Evolutionary conservation across 2,797 vertebrate genomes (phyloP), one percentile per base, ranked within the genome.

Genomic region (Urocyon cinereoargenteus): DNA sequence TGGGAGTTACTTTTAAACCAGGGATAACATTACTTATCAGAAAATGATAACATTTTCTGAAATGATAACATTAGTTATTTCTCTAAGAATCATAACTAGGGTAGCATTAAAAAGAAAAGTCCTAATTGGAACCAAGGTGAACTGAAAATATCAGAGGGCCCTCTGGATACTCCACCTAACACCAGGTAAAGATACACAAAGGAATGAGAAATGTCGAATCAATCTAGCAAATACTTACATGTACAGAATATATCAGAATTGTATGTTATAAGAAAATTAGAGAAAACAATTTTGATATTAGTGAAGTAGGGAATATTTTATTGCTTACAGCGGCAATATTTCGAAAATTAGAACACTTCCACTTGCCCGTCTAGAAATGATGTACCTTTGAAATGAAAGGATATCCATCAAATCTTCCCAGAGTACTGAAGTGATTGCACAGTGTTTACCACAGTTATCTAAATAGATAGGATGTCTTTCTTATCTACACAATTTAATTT

Each of bases 321-420:
- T 90, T 82, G 53, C 1, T 81, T 91, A 55, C n/a, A 59, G 4
- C 22, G n/a, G 3, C 21, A 79, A 94, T 31, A 45, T 0, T 75
- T 70, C 53, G 28, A 95, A 88, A 88, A 75, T 86, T 7, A 51
- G 6, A 85, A 36, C 90, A 86, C 55, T 89, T 94, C 92, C 3
- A 51, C 40, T 92, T 36, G 4, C 8, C 34, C 55, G 51, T 79
- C 62, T 90, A 45, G 11, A 94, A 93, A 49, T 13, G 31, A 62
- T 31, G 4, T 9, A 6, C 16, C 11, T 87, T 85, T 90, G 81
- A 86, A 93, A 95, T 72, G 61, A 77, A 95, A 82, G 36, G 2
- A n/a, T 72, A 90, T 34, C 3, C 2, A 57, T 49, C 28, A 86
- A 62, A 36, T 83, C 51, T 59, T 61, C 34, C 62, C 59, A 90